Conservation (phyloP, 2,113 vertebrate species). For the Ophthalmolycus amberensis region DNA sequence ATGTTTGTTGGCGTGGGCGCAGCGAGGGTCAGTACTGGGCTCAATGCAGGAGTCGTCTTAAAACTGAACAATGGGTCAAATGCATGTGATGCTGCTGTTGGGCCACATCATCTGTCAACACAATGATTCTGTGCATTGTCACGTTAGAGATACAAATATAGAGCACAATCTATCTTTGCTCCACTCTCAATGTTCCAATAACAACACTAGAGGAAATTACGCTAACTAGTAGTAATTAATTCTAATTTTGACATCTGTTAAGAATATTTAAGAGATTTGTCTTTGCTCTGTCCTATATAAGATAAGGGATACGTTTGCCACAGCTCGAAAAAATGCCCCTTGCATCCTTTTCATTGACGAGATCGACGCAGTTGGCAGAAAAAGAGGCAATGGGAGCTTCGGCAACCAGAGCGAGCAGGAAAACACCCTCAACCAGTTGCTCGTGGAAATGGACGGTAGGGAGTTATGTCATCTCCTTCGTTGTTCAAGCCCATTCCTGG, state of each 20-base stretch:
- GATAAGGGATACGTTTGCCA: constrained; percentile 91
- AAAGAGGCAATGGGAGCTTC: constrained; percentile 90
- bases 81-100: background rate
- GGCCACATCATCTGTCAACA: constrained; percentile 7
- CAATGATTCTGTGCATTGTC: constrained; percentile 1
- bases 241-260: background rate
- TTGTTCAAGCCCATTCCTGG: background rate
- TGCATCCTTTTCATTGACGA: constrained; percentile 99
- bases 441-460: constrained; percentile 98
- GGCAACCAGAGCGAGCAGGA: constrained; percentile 94
- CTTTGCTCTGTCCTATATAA: constrained; percentile 36
- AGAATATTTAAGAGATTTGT: background rate
- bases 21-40: constrained; percentile 87
- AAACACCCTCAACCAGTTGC: constrained; percentile 96
- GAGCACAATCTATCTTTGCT: background rate
- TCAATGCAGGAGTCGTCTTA: background rate
- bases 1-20: constrained; percentile 97
- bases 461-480: background rate
- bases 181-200: background rate
- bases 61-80: background rate
- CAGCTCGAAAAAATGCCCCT: constrained; percentile 93
- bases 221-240: background rate
- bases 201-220: background rate
- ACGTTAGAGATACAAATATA: background rate
- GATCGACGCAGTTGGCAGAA: constrained; percentile 95